Evolutionary conservation across 2,113 vertebrate genomes (phyloP).

Genomic region (Larimichthys crocea): DNA sequence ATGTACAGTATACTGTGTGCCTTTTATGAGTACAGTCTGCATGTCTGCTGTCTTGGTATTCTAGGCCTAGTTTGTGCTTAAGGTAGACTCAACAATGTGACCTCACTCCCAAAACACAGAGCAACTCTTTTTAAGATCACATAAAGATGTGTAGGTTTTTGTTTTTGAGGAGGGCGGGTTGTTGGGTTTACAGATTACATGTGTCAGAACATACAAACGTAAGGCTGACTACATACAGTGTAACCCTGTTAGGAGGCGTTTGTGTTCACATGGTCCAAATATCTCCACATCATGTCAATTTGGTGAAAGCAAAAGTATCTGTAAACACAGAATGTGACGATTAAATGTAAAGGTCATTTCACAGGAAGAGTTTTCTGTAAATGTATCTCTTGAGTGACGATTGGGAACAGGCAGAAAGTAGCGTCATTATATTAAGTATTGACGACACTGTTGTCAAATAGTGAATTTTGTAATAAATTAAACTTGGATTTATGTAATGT

Average conservation of each 20-base stretch:
- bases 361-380: conserved; percentile 46
- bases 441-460: conserved; percentile 43
- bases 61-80: conserved; percentile 73
- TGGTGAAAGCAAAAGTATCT: conserved; percentile 6
- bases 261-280: conserved; percentile 24
- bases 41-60: conserved; percentile 77
- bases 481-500: conserved; percentile 40
- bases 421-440: conserved; percentile 8
- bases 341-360: conserved; percentile 33
- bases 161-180: conserved; percentile 21
- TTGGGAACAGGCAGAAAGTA: conserved; percentile 15
- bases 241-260: conserved; percentile 13
- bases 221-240: conserved; percentile 15
- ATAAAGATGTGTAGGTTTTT: conserved; percentile 36
- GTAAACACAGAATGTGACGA: conserved; percentile 8
- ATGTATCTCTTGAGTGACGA: conserved; percentile 14
- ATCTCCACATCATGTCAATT: conserved; percentile 19
- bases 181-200: conserved; percentile 26
- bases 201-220: conserved; percentile 28
- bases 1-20: conserved; percentile 80
- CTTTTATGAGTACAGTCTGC: conserved; percentile 77
- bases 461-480: conserved; percentile 50
- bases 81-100: conserved; percentile 69
- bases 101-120: conserved; percentile 60
- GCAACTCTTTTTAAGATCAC: conserved; percentile 44